Base-by-base conservation (phyloP, 2,113 vertebrate species). In the Apodemus speciosus region DNA sequence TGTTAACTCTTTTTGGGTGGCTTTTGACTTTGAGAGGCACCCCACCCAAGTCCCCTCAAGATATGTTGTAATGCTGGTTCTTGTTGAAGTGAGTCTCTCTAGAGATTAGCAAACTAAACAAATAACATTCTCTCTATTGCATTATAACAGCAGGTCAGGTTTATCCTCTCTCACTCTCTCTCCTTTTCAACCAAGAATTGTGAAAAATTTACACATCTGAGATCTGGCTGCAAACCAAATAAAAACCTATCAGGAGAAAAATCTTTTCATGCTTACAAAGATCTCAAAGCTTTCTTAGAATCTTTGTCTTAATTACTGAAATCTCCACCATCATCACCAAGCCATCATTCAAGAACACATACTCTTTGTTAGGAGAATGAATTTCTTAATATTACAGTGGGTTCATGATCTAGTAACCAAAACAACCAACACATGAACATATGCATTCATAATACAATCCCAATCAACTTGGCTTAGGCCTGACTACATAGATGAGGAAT, bases 1-100 rank as follows among this genome's bases (percentile, higher is more conserved):
- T 96, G 66, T 95, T 91, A 95, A 94, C 95, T 96, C 93, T 90
- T 96, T 89, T 95, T 76, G 75, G 25, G 32, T 72, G 46, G 23
- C 81, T 94, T 88, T 83, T 94, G 80, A 96, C 80, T 95, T 91
- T 73, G 68, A 51, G 40, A 23, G 60, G 91, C 60, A 81, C 10
- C 51, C 43, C 23, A 92, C 58, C 1, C 0, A 7, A 43, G n/a
- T 27, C 4, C 86, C 32, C 38, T 72, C 16, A 4, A 10, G 40
- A 40, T 9, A 10, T 27, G 40, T 30, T 68, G 81, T 85, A 72
- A 56, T 85, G 53, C 64, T 68, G 58, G 35, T 23, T n/a, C 66
- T 60, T 35, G 38, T 1, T 40, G 23, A 81, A 77, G 38, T 30
- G 43, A 79, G n/a, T 92, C 56, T 85, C 68, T 91, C 77, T 43